Conservation (phyloP, 92 coral and sea anemone genomes). For the Palythoa grandiflora region DNA sequence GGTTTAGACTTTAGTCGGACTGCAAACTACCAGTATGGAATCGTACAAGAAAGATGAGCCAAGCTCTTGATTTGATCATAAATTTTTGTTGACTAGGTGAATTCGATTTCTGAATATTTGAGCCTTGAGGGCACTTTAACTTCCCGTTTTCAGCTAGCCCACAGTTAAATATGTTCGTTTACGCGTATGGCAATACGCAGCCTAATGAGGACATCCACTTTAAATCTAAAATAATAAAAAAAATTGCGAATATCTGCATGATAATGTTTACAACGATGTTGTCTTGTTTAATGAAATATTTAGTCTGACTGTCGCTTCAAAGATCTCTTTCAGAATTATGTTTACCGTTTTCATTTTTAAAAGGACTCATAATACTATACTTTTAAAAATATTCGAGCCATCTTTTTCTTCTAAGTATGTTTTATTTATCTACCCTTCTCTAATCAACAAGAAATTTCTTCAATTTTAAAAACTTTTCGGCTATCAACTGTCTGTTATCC, state of each 20-base stretch:
- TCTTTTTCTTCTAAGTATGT: not conserved
- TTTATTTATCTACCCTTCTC: not conserved
- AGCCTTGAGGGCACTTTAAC: not conserved
- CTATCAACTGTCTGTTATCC: not conserved
- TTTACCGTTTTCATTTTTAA: not conserved
- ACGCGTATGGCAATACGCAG: not conserved
- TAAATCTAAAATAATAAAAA: not conserved
- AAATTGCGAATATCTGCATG: not conserved
- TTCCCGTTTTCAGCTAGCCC: not conserved
- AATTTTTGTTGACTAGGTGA: not conserved
- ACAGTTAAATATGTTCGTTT: not conserved
- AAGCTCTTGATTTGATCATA: not conserved
- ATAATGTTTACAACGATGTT: not conserved
- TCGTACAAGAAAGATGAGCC: not conserved
- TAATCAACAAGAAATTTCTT: not conserved
- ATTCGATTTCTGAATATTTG: not conserved
- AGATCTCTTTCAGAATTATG: not conserved
- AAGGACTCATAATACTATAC: not conserved
- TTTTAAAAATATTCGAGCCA: not conserved
- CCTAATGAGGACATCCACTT: not conserved
- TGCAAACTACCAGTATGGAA: not conserved
- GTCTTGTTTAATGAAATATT: not conserved
- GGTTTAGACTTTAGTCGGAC: not conserved
- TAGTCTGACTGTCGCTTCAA: slow-evolving; percentile 5
- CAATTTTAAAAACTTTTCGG: not conserved